Percentiles rank a stretch among this genome's conserved stretches.
phyloP scores from a whole-genome alignment of 2,888 invertebrate genomes.

The Helleia helle region DNA sequence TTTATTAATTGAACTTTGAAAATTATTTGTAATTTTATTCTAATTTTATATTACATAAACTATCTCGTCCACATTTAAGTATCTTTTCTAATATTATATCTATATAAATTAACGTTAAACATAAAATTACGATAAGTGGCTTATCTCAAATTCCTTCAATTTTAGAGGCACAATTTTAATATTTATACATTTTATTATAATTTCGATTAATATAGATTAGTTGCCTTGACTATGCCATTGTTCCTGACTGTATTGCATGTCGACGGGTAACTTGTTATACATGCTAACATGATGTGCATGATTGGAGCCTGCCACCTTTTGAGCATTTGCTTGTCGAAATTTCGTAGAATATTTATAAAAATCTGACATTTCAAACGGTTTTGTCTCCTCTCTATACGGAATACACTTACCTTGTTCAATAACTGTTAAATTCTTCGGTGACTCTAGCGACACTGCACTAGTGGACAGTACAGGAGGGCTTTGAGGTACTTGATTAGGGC shows the following conservation, averaged over 20 bases:
- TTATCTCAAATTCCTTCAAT: not conserved
- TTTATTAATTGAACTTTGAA: not conserved
- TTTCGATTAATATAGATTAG: slow-evolving; percentile 4
- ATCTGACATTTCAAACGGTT: slow-evolving; percentile 98
- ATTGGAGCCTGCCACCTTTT: slow-evolving; percentile 36
- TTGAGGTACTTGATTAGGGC: slow-evolving; percentile 47
- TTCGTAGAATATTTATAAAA: slow-evolving; percentile 98
- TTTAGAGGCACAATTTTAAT: not conserved
- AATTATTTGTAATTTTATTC: not conserved
- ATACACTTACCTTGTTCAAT: slow-evolving; percentile 92
- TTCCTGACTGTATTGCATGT: slow-evolving; percentile 54
- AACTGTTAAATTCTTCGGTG: slow-evolving; percentile 87
- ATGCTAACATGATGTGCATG: slow-evolving; percentile 38
- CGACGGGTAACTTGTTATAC: slow-evolving; percentile 58
- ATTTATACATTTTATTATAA: no score
- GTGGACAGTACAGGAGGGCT: slow-evolving; percentile 56
- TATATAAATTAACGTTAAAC: slow-evolving; percentile 4
- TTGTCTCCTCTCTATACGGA: slow-evolving; percentile 93
- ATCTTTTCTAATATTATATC: not conserved
- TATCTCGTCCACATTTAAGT: slow-evolving; percentile 3
- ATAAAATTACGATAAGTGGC: not conserved
- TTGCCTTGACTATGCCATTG: slow-evolving; percentile 41
- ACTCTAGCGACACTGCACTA: slow-evolving; percentile 77
- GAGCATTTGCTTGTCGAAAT: slow-evolving; percentile 78
- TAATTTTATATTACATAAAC: not conserved